Evolutionary conservation across 2,888 invertebrate genomes (phyloP).

Genomic region (Tiphia femorata): DNA sequence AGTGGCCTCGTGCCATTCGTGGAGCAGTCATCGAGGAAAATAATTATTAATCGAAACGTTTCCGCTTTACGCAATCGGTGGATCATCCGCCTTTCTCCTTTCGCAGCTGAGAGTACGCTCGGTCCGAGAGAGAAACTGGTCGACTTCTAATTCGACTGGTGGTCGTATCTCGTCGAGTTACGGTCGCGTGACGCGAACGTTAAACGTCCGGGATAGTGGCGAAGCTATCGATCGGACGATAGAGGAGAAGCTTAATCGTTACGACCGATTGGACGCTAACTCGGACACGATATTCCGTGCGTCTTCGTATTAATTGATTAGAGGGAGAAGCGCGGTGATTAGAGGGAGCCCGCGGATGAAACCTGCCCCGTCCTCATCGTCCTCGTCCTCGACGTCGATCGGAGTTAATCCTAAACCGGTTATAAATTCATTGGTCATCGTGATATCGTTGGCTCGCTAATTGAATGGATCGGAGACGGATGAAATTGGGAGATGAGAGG

Average conservation of each 20-base stretch:
- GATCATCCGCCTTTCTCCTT: too few relatives aligned
- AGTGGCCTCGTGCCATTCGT: too few relatives aligned
- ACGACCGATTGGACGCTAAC: constrained; percentile 44
- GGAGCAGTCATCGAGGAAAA: too few relatives aligned
- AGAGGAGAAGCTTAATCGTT: constrained; percentile 41
- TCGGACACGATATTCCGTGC: constrained; percentile 40
- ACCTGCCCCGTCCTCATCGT: constrained; percentile 14
- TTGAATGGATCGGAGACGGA: constrained; percentile 50
- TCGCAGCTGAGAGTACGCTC: too few relatives aligned
- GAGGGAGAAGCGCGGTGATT: constrained; percentile 8
- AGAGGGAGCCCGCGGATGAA: constrained; percentile 13
- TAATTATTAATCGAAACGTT: too few relatives aligned
- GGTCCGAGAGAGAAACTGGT: too few relatives aligned
- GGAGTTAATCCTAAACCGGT: constrained; percentile 52
- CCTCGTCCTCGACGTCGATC: too few relatives aligned
- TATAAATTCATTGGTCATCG: constrained; percentile 48
- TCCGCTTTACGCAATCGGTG: too few relatives aligned
- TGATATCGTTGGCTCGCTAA: constrained; percentile 52
- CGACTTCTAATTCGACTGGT: too few relatives aligned
- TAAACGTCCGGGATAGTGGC: constrained; percentile 14
- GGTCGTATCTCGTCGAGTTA: too few relatives aligned
- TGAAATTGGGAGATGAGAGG: too few relatives aligned
- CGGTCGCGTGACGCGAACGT: constrained; percentile 14
- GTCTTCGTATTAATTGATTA: constrained; percentile 47
- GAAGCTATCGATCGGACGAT: constrained; percentile 38